Conservation (phyloP, 2,888 invertebrate species). For the Metalampra italica region DNA sequence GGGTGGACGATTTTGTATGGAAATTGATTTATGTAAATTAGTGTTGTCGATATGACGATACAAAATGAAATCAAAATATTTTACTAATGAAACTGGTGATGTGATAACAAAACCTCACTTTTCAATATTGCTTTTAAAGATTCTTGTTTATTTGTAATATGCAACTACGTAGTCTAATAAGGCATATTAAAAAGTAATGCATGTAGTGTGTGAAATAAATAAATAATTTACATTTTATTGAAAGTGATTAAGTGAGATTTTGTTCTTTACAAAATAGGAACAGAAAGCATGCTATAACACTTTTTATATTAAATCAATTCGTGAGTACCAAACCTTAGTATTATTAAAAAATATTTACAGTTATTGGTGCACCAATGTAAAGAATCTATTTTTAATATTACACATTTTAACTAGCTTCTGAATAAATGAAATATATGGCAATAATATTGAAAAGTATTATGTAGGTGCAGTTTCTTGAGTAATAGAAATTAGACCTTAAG, state of each 20-base stretch:
- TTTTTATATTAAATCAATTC: slow-evolving; percentile 8
- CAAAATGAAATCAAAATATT: too few species aligned
- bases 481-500: slow-evolving; percentile 42
- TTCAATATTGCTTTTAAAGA: too few species aligned
- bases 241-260: too few species aligned
- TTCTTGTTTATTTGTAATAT: too few species aligned
- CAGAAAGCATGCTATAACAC: background rate
- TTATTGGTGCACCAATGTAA: slow-evolving; percentile 53
- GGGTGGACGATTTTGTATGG: background rate
- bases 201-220: too few species aligned
- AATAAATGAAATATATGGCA: slow-evolving; percentile 42
- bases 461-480: slow-evolving; percentile 21
- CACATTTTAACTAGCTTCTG: slow-evolving; percentile 46
- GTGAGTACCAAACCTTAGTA: slow-evolving; percentile 44
- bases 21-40: slow-evolving; percentile 3
- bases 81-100: too few species aligned
- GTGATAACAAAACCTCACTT: background rate
- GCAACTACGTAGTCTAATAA: too few species aligned
- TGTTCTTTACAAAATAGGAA: too few species aligned
- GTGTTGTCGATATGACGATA: background rate
- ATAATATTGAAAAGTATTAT: slow-evolving; percentile 54
- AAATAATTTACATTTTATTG: too few species aligned
- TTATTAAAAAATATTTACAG: slow-evolving; percentile 33
- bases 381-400: slow-evolving; percentile 67
- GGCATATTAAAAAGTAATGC: too few species aligned